Percentiles rank a stretch among this genome's conserved stretches.
Conservation (phyloP, 1,140 invertebrate genomes). For the Armadillidium nasatum region DNA sequence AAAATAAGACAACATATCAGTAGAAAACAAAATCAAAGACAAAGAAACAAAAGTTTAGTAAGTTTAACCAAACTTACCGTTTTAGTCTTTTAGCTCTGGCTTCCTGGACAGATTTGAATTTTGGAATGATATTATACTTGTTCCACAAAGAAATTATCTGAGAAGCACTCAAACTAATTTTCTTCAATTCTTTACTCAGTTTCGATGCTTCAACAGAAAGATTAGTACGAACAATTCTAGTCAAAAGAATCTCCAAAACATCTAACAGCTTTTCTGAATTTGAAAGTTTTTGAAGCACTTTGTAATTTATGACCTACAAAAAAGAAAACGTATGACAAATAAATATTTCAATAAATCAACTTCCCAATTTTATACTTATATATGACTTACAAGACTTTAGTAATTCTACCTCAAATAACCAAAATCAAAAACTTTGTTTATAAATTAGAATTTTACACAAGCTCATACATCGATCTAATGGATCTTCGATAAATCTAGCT, state of each 20-base stretch:
- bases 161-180: neutral
- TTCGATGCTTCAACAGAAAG: neutral
- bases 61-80: neutral
- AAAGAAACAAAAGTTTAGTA: neutral
- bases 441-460: no score
- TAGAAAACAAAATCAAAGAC: neutral
- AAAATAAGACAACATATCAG: no score
- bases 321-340: no score
- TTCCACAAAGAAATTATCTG: neutral
- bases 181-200: slow-evolving; percentile 6
- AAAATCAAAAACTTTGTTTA: no score
- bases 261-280: neutral
- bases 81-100: neutral
- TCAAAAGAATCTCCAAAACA: neutral
- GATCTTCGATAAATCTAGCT: no score
- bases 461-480: no score
- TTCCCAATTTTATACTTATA: no score
- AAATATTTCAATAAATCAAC: no score
- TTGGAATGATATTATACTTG: neutral
- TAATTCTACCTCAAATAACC: no score
- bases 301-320: neutral
- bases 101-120: neutral
- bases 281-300: neutral
- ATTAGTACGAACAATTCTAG: neutral
- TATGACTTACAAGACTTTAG: no score